Evolutionary conservation across 2,113 vertebrate species (phyloP), one percentile per base, ranked within the genome.

Genomic region (Ceratotherium simum): DNA sequence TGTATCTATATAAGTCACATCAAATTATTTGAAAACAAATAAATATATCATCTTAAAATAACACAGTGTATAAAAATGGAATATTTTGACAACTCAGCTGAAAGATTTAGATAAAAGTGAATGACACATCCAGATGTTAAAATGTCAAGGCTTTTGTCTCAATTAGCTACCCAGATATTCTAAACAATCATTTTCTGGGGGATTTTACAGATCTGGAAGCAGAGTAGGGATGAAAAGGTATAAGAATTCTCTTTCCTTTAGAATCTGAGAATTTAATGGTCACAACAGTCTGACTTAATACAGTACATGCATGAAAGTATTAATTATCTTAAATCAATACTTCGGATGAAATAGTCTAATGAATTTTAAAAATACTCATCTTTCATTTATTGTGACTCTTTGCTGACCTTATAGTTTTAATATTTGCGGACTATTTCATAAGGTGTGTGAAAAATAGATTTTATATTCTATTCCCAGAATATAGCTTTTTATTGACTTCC

Each of bases 201-300:
- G 3, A 76, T 95, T 79, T 73, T 67, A 92, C 8, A 93, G 46
- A 58, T 76, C 23, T 39, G 39, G 8, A 42, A 86, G 9, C 13
- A 90, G 2, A 51, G 14, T 54, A 84, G 5, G 0, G 0, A 54
- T 78, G 20, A 82, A 54, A 88, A 48, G 0, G 2, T 70, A 1
- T 64, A 82, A 2, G 6, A 67, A 87, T 51, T 90, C 0, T 65
- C 27, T 83, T 73, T 69, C 2, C 7, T 48, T 18, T 10, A 81
- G 23, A 92, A 88, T 73, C 21, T 85, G 17, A 90, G 29, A 88
- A 67, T 58, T 27, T 96, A 25, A 88, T 93, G 18, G 23, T n/a
- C 33, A 46, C 54, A 48, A 70, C 20, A 33, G 42, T 46, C 51
- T 95, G 9, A 60, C 6, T 20, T 81, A 90, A 81, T n/a, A 31